A percentile compares a stretch with the other conserved stretches of the same genome.
Evolutionary conservation across 2,797 vertebrate species (phyloP).

Genomic region (Sebastes oblongus): DNA sequence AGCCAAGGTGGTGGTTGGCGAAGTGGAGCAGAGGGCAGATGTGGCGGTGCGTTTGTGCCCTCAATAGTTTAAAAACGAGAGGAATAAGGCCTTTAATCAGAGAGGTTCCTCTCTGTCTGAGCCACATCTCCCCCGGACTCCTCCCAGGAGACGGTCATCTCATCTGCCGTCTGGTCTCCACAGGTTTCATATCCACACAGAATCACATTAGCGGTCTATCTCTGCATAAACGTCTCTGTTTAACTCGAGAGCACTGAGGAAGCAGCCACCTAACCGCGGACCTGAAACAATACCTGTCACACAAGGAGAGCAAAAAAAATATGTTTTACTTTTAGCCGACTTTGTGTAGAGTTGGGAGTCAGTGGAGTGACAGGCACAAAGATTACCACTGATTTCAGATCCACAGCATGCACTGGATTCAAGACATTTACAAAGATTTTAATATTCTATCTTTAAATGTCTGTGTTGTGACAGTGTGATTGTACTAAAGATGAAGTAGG

Average conservation of each 20-base stretch:
- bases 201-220: constrained; percentile 53
- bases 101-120: constrained; percentile 68
- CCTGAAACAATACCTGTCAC: neutral
- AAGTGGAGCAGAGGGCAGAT: constrained; percentile 54
- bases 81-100: constrained; percentile 63
- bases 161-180: constrained; percentile 46
- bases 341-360: neutral
- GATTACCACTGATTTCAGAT: neutral
- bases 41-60: constrained; percentile 7
- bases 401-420: neutral
- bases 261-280: constrained; percentile 6
- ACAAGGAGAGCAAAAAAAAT: neutral
- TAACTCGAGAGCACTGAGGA: constrained; percentile 36
- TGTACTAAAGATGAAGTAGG: neutral
- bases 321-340: neutral
- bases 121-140: constrained; percentile 41
- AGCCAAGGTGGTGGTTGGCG: constrained; percentile 28
- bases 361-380: too few species aligned
- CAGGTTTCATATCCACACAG: constrained; percentile 68
- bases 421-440: neutral
- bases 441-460: neutral
- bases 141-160: constrained; percentile 63
- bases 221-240: constrained; percentile 53
- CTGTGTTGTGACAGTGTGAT: neutral
- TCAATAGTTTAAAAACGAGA: constrained; percentile 24